Evolutionary conservation across 2,797 vertebrate species (phyloP), one percentile per base, ranked within the genome.

Genomic region (Rhynchonycteris naso): DNA sequence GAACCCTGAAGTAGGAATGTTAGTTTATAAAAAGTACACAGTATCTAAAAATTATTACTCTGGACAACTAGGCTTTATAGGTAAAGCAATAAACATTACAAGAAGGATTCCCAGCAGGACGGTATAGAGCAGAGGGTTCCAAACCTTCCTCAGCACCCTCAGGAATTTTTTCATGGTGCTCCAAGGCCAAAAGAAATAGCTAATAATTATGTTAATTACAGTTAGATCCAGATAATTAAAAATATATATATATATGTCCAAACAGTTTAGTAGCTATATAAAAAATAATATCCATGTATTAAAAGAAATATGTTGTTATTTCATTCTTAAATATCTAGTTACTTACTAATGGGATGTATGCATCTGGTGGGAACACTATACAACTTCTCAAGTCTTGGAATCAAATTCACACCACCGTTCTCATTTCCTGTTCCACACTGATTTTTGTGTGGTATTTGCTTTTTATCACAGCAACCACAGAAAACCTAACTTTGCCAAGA

Each of bases 131-230:
- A 88, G 47, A 61, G 24, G 30, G 22, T 65, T 80, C 91, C 63
- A 84, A 72, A 50, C 9, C 30, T 79, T 19, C 22, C 33, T 79
- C 54, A 50, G 88, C 56, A 56, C 38, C 38, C 30, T 83, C 33
- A 71, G 33, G 69, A 28, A 88, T 22, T 59, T 92, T 93, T 90
- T 90, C 75, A 59, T 4, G 38, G 54, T 79, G 28, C 35, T 43
- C 59, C 38, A 76, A 90, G n/a, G 35, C 30, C 74, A 94, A 95
- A 88, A 84, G 30, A 78, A 96, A 90, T 33, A 89, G 54, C 79
- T 87, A 84, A 87, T 28, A 71, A 47, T 76, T 90, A 59, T 74
- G 16, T 74, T 89, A 47, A 61, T 69, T 71, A 94, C 35, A 43
- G 28, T 58, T 63, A 86, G 61, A 69, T 16, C 52, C 43, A 90